These are phyloP conservation scores for Hypomecis atomaria DNA, from an alignment of 2,888 invertebrate genomes.

Conservation along the genomic window DNA sequence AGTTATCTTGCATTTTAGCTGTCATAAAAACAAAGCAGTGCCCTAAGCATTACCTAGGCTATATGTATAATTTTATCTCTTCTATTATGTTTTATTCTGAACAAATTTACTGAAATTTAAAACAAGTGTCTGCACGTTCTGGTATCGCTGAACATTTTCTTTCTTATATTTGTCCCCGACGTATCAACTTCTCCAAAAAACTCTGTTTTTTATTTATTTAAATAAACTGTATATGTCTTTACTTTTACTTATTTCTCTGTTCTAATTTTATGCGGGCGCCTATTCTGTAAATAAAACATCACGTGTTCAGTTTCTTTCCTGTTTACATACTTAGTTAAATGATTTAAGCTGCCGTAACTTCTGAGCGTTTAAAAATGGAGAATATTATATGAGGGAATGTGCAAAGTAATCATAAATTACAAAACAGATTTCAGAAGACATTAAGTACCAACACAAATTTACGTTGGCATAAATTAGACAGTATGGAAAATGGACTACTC, in stretches of 20 bases:
- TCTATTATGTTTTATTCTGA: slow-evolving; percentile 15
- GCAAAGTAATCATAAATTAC: slow-evolving; percentile 27
- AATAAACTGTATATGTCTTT: not conserved
- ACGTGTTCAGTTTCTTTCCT: not conserved
- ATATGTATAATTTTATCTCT: not conserved
- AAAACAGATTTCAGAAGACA: slow-evolving; percentile 30
- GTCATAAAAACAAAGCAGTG: slow-evolving; percentile 58
- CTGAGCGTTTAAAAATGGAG: slow-evolving; percentile 11
- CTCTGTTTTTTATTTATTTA: not conserved
- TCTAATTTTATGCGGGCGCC: no score
- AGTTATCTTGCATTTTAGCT: slow-evolving; percentile 47
- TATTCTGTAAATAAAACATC: no score
- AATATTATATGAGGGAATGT: slow-evolving; percentile 8
- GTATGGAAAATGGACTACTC: slow-evolving; percentile 14
- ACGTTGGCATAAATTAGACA: slow-evolving; percentile 31
- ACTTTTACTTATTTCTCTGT: no score
- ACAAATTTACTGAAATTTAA: slow-evolving; percentile 16
- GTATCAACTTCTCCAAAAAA: not conserved
- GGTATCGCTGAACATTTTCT: slow-evolving; percentile 7
- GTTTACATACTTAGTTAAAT: not conserved
- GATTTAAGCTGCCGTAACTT: slow-evolving; percentile 10
- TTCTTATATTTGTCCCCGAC: slow-evolving; percentile 3
- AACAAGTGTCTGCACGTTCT: not conserved
- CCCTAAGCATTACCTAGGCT: slow-evolving; percentile 16
- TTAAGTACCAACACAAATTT: slow-evolving; percentile 31